Conservation (phyloP, 2,888 invertebrate species). For the Clostera curtula region DNA sequence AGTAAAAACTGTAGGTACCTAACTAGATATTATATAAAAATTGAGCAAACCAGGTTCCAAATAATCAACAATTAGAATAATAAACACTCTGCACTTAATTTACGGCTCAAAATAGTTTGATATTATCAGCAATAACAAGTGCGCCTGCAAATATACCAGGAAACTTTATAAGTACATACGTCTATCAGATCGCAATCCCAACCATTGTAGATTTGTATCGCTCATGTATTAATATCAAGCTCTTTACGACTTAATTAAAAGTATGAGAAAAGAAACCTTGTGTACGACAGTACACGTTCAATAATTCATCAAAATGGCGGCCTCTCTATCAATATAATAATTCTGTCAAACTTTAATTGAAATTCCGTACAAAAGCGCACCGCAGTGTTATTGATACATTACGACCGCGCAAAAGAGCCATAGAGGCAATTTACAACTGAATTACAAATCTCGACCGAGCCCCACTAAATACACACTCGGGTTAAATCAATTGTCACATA, state of each 20-base stretch:
- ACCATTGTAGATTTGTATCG: conserved; percentile 23
- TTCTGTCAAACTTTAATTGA: conserved; percentile 72
- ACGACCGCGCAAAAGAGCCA: conserved; percentile 63
- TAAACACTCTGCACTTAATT: no score
- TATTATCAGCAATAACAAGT: no score
- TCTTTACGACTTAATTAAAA: conserved; percentile 21
- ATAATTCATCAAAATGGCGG: conserved; percentile 60
- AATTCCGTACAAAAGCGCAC: conserved; percentile 57
- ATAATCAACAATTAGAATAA: no score
- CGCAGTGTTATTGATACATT: conserved; percentile 71
- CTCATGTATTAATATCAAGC: conserved; percentile 13
- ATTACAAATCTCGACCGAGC: conserved; percentile 67
- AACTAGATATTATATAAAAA: no score
- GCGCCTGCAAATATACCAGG: no score
- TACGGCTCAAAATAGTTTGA: no score
- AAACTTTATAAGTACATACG: no score
- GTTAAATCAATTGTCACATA: conserved; percentile 59
- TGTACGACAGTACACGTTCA: conserved; percentile 29
- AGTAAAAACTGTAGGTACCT: no score
- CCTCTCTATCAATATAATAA: conserved; percentile 67
- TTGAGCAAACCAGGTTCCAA: no score
- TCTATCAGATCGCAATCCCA: no score
- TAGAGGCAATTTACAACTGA: conserved; percentile 68
- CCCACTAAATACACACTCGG: conserved; percentile 66
- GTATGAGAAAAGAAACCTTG: background rate